A percentile compares a stretch with the other conserved stretches of the same genome.
These are phyloP conservation scores for Petrolisthes cinctipes DNA, from an alignment of 2,888 invertebrate genomes.

Conservation along the genomic window DNA sequence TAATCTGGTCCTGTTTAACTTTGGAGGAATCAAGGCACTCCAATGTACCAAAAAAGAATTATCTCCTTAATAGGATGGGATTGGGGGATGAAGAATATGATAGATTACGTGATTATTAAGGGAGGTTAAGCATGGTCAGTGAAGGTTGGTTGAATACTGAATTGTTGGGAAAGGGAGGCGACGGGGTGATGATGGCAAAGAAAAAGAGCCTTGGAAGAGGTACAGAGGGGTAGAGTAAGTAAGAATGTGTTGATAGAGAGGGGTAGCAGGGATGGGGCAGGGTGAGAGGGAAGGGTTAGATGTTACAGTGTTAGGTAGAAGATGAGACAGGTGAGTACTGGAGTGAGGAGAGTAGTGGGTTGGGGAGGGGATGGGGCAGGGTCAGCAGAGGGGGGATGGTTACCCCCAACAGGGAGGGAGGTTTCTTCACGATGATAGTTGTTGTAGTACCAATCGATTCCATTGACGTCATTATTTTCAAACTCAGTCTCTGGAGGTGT, in stretches of 20 bases:
- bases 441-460: conserved; percentile 62
- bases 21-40: too few relatives aligned
- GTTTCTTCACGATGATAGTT: conserved; percentile 59
- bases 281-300: background rate
- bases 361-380: background rate
- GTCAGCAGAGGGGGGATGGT: conserved; percentile 31
- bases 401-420: conserved; percentile 54
- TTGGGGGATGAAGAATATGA: too few relatives aligned
- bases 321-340: background rate
- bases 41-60: too few relatives aligned
- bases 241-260: background rate
- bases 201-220: background rate
- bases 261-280: background rate
- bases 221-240: background rate
- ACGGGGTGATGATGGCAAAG: background rate
- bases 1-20: too few relatives aligned
- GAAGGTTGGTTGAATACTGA: too few relatives aligned
- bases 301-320: background rate
- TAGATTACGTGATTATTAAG: too few relatives aligned
- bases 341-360: background rate
- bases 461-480: conserved; percentile 21
- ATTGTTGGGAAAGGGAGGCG: background rate
- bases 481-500: conserved; percentile 28
- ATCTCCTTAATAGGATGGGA: too few relatives aligned
- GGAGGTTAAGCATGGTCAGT: too few relatives aligned